Conservation (phyloP, 2,888 invertebrate genomes). For the Acleris emargana region DNA sequence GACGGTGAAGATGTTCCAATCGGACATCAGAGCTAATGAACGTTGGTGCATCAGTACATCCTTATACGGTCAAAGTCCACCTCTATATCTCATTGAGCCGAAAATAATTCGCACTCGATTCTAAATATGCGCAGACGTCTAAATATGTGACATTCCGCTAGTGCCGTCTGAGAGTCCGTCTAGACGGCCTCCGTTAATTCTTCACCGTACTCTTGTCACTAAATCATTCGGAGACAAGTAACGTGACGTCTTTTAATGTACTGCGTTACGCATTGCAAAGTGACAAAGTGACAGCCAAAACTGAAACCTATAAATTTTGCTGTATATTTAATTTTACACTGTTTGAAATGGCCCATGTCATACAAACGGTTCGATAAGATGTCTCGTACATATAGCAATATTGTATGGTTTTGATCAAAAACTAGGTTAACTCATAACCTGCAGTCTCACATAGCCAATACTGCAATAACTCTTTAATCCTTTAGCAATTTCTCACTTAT, state of each 20-base stretch:
- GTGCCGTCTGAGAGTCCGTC: slow-evolving; percentile 18
- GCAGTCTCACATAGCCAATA: too few relatives aligned
- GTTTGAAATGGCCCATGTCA: too few relatives aligned
- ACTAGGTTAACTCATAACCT: too few relatives aligned
- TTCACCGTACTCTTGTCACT: slow-evolving; percentile 7
- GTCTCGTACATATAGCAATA: too few relatives aligned
- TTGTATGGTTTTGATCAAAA: too few relatives aligned
- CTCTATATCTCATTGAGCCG: slow-evolving; percentile 17
- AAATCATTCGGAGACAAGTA: slow-evolving; percentile 18
- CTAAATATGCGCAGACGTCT: slow-evolving; percentile 39
- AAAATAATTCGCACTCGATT: slow-evolving; percentile 34
- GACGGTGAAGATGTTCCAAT: too few relatives aligned
- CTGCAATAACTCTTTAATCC: too few relatives aligned
- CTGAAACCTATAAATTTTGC: too few relatives aligned
- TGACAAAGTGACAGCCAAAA: neutral
- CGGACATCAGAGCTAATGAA: too few relatives aligned
- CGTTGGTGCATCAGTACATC: neutral
- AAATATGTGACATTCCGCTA: slow-evolving; percentile 40
- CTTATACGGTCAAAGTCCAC: slow-evolving; percentile 25
- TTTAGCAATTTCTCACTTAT: too few relatives aligned
- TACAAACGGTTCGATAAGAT: too few relatives aligned
- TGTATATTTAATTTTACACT: too few relatives aligned
- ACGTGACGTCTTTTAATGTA: slow-evolving; percentile 12
- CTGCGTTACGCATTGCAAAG: neutral
- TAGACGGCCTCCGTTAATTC: slow-evolving; percentile 25